Percentiles rank a stretch among this genome's conserved stretches.
Evolutionary conservation across 2,113 vertebrate species (phyloP).

Genomic region (Petrocephalus zakoni): DNA sequence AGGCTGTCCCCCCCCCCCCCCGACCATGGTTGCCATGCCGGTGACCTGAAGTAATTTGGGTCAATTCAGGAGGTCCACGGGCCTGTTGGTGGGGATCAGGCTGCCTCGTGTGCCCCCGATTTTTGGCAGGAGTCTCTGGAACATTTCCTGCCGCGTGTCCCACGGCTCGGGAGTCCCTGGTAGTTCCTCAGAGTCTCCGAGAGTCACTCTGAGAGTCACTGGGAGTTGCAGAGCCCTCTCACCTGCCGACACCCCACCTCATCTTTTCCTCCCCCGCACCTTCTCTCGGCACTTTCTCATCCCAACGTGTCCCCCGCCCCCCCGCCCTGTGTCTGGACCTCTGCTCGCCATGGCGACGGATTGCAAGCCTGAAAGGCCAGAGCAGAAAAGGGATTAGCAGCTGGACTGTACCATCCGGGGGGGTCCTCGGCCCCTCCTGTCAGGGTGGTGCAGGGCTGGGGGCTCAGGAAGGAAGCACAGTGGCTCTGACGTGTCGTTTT

Average conservation of each 20-base stretch:
- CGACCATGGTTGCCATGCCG: background rate
- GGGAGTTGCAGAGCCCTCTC: background rate
- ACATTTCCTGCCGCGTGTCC: background rate
- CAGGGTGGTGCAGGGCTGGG: background rate
- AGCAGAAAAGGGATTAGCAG: background rate
- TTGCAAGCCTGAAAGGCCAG: background rate
- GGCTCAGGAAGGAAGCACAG: background rate
- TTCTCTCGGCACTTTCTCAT: background rate
- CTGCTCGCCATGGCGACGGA: background rate
- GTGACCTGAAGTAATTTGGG: background rate
- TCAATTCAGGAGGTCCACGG: background rate
- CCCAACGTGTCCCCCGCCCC: background rate
- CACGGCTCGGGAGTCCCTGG: background rate
- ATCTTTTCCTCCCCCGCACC: background rate
- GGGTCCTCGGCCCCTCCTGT: background rate
- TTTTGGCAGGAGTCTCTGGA: background rate
- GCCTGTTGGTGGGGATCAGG: background rate
- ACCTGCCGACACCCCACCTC: background rate
- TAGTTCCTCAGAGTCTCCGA: too few relatives aligned
- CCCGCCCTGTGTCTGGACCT: background rate
- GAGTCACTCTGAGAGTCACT: background rate
- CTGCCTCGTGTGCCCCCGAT: background rate
- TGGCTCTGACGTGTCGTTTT: background rate
- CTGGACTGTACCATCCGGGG: background rate
- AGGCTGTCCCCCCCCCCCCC: background rate